These are phyloP conservation scores for Pogona vitticeps DNA, from an alignment of 2,113 vertebrate genomes.

Conservation along the genomic window DNA sequence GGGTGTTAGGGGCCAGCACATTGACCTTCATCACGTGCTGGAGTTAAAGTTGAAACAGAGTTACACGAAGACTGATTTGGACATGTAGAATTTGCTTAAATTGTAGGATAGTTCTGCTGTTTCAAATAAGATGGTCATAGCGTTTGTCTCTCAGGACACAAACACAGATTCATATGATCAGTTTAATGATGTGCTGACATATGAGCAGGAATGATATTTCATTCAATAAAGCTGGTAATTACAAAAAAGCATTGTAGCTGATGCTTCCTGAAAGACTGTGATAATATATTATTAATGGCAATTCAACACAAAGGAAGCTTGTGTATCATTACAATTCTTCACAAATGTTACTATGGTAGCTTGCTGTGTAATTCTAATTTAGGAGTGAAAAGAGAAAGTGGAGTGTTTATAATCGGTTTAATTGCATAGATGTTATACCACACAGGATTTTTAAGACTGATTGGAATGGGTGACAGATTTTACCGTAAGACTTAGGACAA, in stretches of 20 bases:
- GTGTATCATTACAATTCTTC: fast-evolving
- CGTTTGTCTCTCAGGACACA: no score
- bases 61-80: background rate
- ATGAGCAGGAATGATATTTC: background rate
- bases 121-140: background rate
- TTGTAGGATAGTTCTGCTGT: background rate
- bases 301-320: slow-evolving; percentile 17
- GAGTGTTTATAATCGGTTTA: background rate
- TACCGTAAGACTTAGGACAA: background rate
- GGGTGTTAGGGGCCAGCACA: no score
- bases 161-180: background rate
- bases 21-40: no score
- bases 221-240: background rate
- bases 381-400: background rate
- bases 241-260: background rate
- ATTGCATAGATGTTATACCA: background rate
- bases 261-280: background rate
- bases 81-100: background rate
- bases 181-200: background rate
- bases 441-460: background rate
- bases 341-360: background rate
- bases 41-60: no score
- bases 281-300: background rate
- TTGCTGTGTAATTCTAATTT: fast-evolving
- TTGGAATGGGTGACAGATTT: background rate